Conservation (phyloP, 2,113 vertebrate genomes). For the Malurus melanocephalus region DNA sequence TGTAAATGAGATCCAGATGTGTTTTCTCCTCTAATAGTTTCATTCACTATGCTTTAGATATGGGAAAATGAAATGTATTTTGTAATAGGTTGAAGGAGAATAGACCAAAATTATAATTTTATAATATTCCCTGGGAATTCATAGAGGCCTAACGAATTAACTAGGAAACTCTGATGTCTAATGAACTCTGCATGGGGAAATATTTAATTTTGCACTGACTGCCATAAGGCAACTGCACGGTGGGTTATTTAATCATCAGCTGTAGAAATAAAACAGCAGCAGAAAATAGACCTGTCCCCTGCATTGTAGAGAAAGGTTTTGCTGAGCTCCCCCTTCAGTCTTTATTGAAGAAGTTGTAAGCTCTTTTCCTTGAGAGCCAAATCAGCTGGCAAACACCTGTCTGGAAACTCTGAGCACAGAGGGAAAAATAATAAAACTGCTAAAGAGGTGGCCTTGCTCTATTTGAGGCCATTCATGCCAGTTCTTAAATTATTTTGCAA, state of each 20-base stretch:
- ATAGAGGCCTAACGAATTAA: conserved; percentile 63
- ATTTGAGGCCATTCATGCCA: background rate
- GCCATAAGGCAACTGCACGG: conserved; percentile 50
- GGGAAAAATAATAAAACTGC: background rate
- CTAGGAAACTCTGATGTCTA: conserved; percentile 57
- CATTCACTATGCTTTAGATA: conserved; percentile 43
- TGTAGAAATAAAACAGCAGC: conserved; percentile 39
- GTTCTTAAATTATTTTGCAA: background rate
- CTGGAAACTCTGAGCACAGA: background rate
- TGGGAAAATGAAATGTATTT: conserved; percentile 42
- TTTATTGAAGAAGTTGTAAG: background rate
- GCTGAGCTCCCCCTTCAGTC: background rate
- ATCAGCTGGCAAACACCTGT: background rate
- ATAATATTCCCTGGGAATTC: conserved; percentile 63
- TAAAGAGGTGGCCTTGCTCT: background rate
- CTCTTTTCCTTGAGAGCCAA: background rate
- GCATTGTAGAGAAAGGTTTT: background rate
- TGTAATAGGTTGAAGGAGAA: conserved; percentile 50
- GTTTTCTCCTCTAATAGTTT: conserved; percentile 54
- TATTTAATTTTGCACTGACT: conserved; percentile 60
- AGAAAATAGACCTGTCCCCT: background rate
- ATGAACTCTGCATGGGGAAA: conserved; percentile 66
- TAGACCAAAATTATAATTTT: conserved; percentile 61
- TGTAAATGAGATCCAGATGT: conserved; percentile 53
- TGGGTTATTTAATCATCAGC: conserved; percentile 63